Evolutionary conservation across 2,113 vertebrate genomes (phyloP), one percentile per base, ranked within the genome.

Genomic region (Eidolon helvum): DNA sequence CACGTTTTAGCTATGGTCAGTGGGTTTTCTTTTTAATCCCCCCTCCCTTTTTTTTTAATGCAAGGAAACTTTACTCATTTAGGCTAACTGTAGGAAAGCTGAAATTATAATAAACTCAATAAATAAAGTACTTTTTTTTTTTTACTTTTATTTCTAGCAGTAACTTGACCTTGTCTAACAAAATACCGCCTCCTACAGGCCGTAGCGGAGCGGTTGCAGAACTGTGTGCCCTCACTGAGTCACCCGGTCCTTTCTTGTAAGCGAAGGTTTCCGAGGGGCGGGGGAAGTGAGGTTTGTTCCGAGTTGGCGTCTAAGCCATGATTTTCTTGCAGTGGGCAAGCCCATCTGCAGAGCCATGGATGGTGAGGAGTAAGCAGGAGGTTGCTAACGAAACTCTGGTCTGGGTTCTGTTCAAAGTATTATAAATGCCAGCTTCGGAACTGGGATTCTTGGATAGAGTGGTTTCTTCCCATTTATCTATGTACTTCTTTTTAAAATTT

Each of bases 191-290:
- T 48, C 59, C 71, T 26, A 1, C 11, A 38, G 88, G 35, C 71
- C 30, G 18, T 14, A 10, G 38, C 22, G 66, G 22, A 21, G 10
- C 40, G 11, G 18, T 63, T 10, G 10, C 22, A 28, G 66, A 68
- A 35, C 5, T 3, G 0, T 0, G 10, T 28, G 59, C 9, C 72
- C 40, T 4, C 4, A 35, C 0, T 14, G 48, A 50, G 48, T 65
- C 19, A 1, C 55, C 14, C 2, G 14, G 1, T 43, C 43, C 43
- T 43, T 43, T 75, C 40, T 1, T 6, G 77, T 74, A 35, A 65
- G 10, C 0, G 5, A 43, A 40, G 18, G 69, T 38, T 33, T 8
- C 8, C 30, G 7, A 3, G 38, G 38, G 7, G 33, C 18, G 16
- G 9, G 14, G 26, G 33, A 50, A 22, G 57, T 5, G 1, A 15